Evolutionary conservation across 2,888 invertebrate species (phyloP).

Genomic region (Pammene aurita): DNA sequence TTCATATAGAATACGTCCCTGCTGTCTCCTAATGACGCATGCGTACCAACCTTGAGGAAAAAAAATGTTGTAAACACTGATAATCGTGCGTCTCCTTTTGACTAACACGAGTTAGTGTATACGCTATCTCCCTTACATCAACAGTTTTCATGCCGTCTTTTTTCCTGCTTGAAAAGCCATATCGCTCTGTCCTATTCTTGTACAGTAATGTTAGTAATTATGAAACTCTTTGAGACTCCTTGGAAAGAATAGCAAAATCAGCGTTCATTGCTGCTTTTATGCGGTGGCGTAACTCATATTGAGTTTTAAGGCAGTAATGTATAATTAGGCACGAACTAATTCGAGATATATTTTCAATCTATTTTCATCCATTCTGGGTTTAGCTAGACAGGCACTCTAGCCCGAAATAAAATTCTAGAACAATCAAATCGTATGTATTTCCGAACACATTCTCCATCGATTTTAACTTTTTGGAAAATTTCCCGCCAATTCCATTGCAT

Average conservation of each 20-base stretch:
- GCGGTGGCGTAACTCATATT: conserved; percentile 34
- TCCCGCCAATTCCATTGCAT: conserved; percentile 28
- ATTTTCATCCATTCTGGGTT: conserved; percentile 43
- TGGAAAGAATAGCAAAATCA: conserved; percentile 42
- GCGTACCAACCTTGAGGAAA: conserved; percentile 72
- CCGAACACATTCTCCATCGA: conserved; percentile 17
- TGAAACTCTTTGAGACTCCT: conserved; percentile 34
- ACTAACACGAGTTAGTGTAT: conserved; percentile 39
- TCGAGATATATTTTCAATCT: conserved; percentile 31
- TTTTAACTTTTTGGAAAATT: conserved; percentile 1
- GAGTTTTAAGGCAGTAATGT: conserved; percentile 38
- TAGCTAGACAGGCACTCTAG: conserved; percentile 63
- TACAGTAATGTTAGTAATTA: conserved; percentile 66
- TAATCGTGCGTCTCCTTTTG: conserved; percentile 62
- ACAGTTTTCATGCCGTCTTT: conserved; percentile 60
- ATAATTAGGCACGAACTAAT: conserved; percentile 40
- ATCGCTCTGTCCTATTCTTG: conserved; percentile 54
- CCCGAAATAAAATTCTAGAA: conserved; percentile 54
- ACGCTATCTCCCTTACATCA: conserved; percentile 57
- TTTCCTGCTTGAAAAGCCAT: conserved; percentile 34
- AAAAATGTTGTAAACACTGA: conserved; percentile 62
- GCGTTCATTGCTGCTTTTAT: conserved; percentile 52
- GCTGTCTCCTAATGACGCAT: conserved; percentile 71
- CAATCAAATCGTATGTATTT: conserved; percentile 43
- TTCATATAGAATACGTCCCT: conserved; percentile 56